Percentiles rank a stretch among this genome's conserved stretches.
Conservation (phyloP, 2,797 vertebrate species). For the Neomorphus geoffroyi region DNA sequence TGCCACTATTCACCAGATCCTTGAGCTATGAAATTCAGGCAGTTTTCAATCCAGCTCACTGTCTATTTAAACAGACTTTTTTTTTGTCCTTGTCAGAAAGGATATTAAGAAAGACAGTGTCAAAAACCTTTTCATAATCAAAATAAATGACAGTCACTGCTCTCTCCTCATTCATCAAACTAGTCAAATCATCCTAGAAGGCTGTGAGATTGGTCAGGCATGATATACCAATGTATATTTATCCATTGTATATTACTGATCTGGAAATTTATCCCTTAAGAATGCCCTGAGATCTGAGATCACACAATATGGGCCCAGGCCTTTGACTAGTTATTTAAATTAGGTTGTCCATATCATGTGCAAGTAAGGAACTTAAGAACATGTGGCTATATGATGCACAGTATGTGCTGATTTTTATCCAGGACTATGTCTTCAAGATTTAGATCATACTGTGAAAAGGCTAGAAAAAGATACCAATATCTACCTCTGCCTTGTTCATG, state of each 20-base stretch:
- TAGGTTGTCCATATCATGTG: not conserved
- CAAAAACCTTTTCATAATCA: not conserved
- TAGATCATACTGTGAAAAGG: not conserved
- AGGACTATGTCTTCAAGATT: not conserved
- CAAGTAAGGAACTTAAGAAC: not conserved
- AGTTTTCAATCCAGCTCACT: not conserved
- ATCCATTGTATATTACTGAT: not conserved
- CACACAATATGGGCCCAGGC: not conserved
- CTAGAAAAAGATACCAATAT: not conserved
- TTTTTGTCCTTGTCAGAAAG: not conserved
- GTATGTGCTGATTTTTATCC: not conserved
- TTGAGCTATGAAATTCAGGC: not conserved
- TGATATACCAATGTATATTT: not conserved
- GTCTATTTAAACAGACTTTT: not conserved
- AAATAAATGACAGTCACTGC: not conserved
- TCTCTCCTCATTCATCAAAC: not conserved
- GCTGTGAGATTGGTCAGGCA: fast-evolving
- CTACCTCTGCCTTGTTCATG: not conserved
- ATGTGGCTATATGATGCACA: not conserved
- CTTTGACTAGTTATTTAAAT: not conserved
- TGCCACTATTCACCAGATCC: not conserved
- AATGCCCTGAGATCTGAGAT: not conserved
- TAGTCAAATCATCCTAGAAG: not conserved
- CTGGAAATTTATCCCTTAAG: not conserved
- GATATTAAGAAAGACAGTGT: not conserved